Evolutionary conservation across 2,888 invertebrate species (phyloP), one percentile per base, ranked within the genome.

Genomic region (Amphipoea oculea): DNA sequence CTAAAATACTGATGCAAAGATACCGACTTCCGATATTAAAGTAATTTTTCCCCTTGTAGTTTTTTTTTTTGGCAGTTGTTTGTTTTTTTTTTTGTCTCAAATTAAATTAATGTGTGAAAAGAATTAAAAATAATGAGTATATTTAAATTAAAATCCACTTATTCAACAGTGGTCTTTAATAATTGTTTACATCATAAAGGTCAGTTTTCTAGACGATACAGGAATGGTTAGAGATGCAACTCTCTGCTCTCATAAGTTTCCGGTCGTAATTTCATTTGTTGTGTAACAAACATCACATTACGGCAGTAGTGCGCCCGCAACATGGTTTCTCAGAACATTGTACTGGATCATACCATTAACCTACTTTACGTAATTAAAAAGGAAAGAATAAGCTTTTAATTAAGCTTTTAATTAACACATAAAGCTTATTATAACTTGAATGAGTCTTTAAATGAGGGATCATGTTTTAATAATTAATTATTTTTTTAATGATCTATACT

Each of bases 231-330:
- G 5, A 54, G 42, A 12, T 45, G 4, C 20, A 48, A 2, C 11
- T 29, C 5, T 36, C 36, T n/a, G 17, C 54, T 67, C 40, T 60
- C 48, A 3, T n/a, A 36, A 65, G 51, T 29, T 65, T 20, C 40
- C 6, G 14, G 29, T 62, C 79, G 48, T 81, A 67, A 81, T 70
- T 79, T 70, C 20, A 79, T 81, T 79, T 79, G 51, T 48, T 14
- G 14, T 29, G 40, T 57, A 77, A 69, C 65, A 17, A 48, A 48
- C 63, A 36, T 65, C 63, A 51, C 5, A 4, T 40, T 57, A 57
- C 23, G 12, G 3, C 23, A 40, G 17, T 29, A 17, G 63, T n/a
- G n/a, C 14, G 51, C 79, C 40, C 9, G 65, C 60, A 71, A 23
- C 42, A 36, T 60, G 45, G 48, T 65, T 69, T 45, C 62, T 65